A percentile compares a stretch with the other conserved stretches of the same genome.
Conservation (phyloP, 2,888 invertebrate genomes). For the Caenorhabditis parvicauda region DNA sequence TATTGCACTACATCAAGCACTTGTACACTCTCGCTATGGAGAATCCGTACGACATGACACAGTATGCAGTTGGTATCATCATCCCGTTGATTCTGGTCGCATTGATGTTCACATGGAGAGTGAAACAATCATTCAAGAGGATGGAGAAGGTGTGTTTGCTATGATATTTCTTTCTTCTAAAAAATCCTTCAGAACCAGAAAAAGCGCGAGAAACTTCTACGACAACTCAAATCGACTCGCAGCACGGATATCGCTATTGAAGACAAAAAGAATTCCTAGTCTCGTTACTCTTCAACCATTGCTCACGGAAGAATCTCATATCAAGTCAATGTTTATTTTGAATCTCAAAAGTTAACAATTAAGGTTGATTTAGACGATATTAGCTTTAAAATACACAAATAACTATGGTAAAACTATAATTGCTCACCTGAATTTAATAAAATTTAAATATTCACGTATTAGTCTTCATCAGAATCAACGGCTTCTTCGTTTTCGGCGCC, state of each 20-base stretch:
- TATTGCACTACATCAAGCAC: not conserved
- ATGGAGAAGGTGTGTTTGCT: constrained; percentile 11
- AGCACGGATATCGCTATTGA: too few species aligned
- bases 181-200: too few species aligned
- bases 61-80: constrained; percentile 4
- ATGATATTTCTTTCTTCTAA: too few species aligned
- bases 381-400: not conserved
- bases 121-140: constrained; percentile 24
- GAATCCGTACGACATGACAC: constrained; percentile 5
- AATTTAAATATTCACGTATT: not conserved
- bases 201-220: too few species aligned
- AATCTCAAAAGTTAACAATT: not conserved
- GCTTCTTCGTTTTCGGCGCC: constrained; percentile 14
- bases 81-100: constrained; percentile 24
- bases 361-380: not conserved
- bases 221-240: too few species aligned
- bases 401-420: not conserved
- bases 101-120: constrained; percentile 31
- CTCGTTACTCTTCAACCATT: too few species aligned
- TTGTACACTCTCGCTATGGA: too few species aligned
- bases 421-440: not conserved
- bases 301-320: too few species aligned
- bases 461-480: constrained; percentile 31
- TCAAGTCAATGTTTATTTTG: too few species aligned
- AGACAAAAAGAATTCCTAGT: too few species aligned